Evolutionary conservation across 2,113 vertebrate genomes (phyloP).

Genomic region (Pitta sordida): DNA sequence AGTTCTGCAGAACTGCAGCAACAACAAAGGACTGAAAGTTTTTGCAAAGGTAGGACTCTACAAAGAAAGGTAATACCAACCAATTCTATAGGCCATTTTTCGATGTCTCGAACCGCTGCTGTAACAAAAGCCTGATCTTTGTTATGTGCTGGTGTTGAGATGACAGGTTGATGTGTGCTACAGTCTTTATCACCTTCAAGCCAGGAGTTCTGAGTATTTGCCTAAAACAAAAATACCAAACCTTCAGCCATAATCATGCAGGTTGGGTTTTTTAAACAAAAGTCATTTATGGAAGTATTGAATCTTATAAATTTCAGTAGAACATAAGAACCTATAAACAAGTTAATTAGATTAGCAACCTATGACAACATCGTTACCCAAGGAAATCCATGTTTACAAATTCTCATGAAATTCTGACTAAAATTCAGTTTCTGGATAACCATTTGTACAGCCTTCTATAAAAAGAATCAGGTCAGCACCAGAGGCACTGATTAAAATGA

Average conservation of each 20-base stretch:
- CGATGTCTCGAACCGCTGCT: constrained; percentile 47
- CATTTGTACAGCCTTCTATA: not conserved
- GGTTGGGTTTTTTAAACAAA: not conserved
- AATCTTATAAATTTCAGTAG: not conserved
- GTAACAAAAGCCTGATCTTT: not conserved
- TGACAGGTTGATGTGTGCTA: not conserved
- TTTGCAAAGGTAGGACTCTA: not conserved
- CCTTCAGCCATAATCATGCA: not conserved
- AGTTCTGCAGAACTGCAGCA: not conserved
- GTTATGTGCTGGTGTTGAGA: not conserved
- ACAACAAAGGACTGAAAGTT: not conserved
- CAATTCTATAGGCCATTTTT: constrained; percentile 79
- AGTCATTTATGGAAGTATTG: not conserved
- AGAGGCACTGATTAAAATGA: not conserved
- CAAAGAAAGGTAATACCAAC: constrained; percentile 65
- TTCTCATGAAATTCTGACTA: not conserved
- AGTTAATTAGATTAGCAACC: not conserved
- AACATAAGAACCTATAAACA: not conserved
- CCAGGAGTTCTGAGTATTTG: constrained; percentile 40
- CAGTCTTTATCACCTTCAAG: not conserved
- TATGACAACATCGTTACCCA: not conserved
- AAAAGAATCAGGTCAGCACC: not conserved
- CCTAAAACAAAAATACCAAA: constrained; percentile 60
- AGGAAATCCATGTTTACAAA: not conserved
- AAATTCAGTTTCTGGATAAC: not conserved